These are phyloP conservation scores for Amiota minor DNA, from an alignment of 2,888 invertebrate genomes.

Conservation along the genomic window DNA sequence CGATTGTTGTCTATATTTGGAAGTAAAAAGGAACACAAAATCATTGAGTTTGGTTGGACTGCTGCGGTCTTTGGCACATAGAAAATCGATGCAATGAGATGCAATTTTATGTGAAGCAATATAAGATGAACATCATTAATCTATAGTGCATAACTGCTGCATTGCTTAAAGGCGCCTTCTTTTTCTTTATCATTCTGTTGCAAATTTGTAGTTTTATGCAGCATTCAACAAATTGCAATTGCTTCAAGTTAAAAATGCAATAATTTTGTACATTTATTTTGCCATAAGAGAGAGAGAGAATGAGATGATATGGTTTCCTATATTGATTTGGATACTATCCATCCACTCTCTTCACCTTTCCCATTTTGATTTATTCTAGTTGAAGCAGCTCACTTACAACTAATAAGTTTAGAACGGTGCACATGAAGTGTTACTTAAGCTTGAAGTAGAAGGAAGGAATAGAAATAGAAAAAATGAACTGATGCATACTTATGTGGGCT, in stretches of 20 bases:
- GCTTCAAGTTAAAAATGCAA: not conserved
- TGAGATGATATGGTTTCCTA: too few species aligned
- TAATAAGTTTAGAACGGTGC: not conserved
- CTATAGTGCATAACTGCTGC: not conserved
- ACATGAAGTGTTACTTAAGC: not conserved
- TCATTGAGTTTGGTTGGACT: constrained; percentile 7
- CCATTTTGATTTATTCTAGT: too few species aligned
- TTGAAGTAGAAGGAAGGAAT: not conserved
- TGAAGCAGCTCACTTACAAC: too few species aligned
- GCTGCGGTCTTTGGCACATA: not conserved
- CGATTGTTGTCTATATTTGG: constrained; percentile 3
- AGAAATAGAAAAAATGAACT: not conserved
- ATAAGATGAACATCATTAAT: constrained; percentile 7
- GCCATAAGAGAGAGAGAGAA: not conserved
- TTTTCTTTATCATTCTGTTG: not conserved
- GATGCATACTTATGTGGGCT: not conserved
- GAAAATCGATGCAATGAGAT: not conserved
- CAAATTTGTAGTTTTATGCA: too few species aligned
- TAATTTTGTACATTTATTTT: constrained; percentile 4
- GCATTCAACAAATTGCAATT: not conserved
- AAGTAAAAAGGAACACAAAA: not conserved
- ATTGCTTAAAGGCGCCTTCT: not conserved
- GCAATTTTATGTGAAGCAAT: not conserved
- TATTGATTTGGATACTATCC: too few species aligned
- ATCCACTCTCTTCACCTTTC: too few species aligned